phyloP scores from a whole-genome alignment of 2,797 vertebrate species.

The Trematomus bernacchii region DNA sequence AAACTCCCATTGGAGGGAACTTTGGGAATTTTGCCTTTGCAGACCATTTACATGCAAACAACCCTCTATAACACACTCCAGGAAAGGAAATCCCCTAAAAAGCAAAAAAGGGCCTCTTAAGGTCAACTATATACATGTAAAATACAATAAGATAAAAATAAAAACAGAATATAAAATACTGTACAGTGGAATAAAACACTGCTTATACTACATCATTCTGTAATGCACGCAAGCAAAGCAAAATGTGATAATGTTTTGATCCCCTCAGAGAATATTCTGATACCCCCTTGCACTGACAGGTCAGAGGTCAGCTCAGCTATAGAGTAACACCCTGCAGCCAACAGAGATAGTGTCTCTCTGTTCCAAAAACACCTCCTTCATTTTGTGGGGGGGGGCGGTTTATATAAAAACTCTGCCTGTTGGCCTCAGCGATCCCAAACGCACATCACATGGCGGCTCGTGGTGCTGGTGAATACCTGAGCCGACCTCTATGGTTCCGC shows the following conservation, averaged over 20 bases:
- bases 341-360: conserved; percentile 3
- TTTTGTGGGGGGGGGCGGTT: not conserved
- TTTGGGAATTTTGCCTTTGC: too few species aligned
- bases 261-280: not conserved
- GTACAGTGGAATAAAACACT: too few species aligned
- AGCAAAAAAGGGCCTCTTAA: too few species aligned
- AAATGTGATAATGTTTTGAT: conserved; percentile 16
- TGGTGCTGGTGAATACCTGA: conserved; percentile 45
- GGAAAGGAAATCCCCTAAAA: too few species aligned
- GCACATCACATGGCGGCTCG: conserved; percentile 25
- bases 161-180: too few species aligned
- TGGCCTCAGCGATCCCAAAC: conserved; percentile 27
- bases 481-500: conserved; percentile 39
- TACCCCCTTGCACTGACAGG: conserved; percentile 3
- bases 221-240: not conserved
- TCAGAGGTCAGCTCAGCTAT: conserved; percentile 35
- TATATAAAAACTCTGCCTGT: conserved; percentile 7
- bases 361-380: conserved; percentile 25
- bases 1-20: too few species aligned
- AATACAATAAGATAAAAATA: too few species aligned
- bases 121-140: too few species aligned
- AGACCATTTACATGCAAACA: too few species aligned
- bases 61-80: too few species aligned
- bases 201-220: not conserved
- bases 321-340: conserved; percentile 20